Evolutionary conservation across 2,888 invertebrate genomes (phyloP).

Genomic region (Andrena minutula): DNA sequence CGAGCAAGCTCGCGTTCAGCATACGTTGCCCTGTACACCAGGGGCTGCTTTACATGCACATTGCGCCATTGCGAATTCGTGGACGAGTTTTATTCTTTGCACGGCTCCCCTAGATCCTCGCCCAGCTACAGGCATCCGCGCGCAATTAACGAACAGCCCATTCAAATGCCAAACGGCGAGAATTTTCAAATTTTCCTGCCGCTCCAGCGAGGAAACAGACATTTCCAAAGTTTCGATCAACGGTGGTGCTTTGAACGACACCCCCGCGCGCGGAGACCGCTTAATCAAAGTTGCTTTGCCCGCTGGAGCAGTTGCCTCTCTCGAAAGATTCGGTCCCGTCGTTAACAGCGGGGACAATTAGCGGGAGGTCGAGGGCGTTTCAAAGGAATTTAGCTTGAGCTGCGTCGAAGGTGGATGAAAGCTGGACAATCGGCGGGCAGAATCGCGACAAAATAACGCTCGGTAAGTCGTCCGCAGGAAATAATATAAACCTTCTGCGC

Average conservation of each 20-base stretch:
- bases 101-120: background rate
- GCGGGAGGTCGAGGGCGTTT: background rate
- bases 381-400: conserved; percentile 23
- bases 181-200: background rate
- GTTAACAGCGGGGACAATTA: conserved; percentile 21
- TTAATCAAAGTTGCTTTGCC: conserved; percentile 21
- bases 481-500: too few relatives aligned
- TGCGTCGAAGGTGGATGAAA: background rate
- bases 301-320: background rate
- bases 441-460: background rate
- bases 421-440: background rate
- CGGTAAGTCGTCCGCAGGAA: too few relatives aligned
- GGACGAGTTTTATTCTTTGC: conserved; percentile 46
- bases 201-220: background rate
- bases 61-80: conserved; percentile 25
- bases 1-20: background rate
- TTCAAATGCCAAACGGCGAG: too few relatives aligned
- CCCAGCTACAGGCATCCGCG: background rate
- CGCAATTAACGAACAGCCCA: background rate
- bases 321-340: conserved; percentile 18
- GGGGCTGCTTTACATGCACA: conserved; percentile 29
- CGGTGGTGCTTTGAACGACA: background rate
- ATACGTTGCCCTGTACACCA: conserved; percentile 4
- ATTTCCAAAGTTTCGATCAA: background rate
- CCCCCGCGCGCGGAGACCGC: background rate